A percentile compares a stretch with the other conserved stretches of the same genome.
These are phyloP conservation scores for Gonatopus flavifemur DNA, from an alignment of 1,140 invertebrate species.

Conservation along the genomic window DNA sequence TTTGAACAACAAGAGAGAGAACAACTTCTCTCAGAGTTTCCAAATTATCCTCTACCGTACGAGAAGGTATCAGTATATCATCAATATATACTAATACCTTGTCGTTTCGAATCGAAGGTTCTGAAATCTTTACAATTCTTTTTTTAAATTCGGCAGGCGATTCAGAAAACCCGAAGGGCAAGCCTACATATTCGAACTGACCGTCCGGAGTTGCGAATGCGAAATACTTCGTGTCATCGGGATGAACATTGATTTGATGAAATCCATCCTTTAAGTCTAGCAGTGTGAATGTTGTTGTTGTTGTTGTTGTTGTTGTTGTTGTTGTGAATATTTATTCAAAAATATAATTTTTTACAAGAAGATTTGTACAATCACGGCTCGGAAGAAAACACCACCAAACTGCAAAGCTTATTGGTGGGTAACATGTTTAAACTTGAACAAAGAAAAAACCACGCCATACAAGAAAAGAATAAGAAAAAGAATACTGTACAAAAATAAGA, in stretches of 20 bases:
- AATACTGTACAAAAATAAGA: no score
- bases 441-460: no score
- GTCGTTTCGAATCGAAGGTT: not conserved
- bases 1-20: not conserved
- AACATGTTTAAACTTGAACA: no score
- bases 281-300: no score
- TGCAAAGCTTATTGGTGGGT: no score
- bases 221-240: not conserved
- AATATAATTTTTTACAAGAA: no score
- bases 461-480: no score
- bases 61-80: not conserved
- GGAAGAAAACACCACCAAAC: no score
- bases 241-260: not conserved
- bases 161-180: not conserved
- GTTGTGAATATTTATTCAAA: no score
- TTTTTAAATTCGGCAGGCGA: not conserved
- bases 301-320: no score
- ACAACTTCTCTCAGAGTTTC: not conserved
- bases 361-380: no score
- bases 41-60: not conserved
- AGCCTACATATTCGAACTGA: not conserved
- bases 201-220: not conserved
- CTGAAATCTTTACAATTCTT: not conserved
- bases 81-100: not conserved
- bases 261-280: not conserved